These are phyloP conservation scores for Sebastes elongatus DNA, from an alignment of 2,797 vertebrate genomes.

Conservation along the genomic window DNA sequence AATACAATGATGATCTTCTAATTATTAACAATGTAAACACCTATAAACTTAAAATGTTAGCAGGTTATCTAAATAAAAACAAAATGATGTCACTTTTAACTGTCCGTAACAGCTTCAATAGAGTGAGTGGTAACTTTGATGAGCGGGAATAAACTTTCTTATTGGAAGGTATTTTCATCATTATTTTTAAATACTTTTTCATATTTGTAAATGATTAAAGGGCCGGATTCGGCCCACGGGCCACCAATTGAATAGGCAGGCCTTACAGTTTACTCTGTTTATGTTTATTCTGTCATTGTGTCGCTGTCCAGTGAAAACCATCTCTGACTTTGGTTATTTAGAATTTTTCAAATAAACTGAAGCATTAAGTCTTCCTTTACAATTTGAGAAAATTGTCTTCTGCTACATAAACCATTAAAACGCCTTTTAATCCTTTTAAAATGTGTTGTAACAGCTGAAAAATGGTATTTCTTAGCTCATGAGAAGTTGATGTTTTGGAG, in stretches of 20 bases:
- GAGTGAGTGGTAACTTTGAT: fast-evolving
- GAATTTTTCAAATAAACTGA: not conserved
- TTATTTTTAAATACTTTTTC: no score
- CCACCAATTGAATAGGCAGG: no score
- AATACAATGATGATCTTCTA: no score
- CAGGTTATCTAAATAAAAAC: fast-evolving
- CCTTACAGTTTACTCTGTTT: fast-evolving
- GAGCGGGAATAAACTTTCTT: fast-evolving
- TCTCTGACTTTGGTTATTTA: not conserved
- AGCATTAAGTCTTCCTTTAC: not conserved
- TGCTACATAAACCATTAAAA: not conserved
- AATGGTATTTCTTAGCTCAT: not conserved
- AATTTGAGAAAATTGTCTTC: not conserved
- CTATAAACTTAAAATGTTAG: no score
- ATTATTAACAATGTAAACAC: no score
- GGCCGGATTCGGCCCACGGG: no score
- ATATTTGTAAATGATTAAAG: no score
- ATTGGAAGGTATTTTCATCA: no score
- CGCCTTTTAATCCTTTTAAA: not conserved
- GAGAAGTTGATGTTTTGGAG: not conserved
- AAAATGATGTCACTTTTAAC: fast-evolving
- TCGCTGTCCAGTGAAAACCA: not conserved
- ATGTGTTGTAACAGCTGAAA: not conserved
- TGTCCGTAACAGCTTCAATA: no score
- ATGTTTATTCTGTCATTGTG: not conserved